These are phyloP conservation scores for Parnassius orleans DNA, from an alignment of 2,888 invertebrate genomes.

Conservation along the genomic window DNA sequence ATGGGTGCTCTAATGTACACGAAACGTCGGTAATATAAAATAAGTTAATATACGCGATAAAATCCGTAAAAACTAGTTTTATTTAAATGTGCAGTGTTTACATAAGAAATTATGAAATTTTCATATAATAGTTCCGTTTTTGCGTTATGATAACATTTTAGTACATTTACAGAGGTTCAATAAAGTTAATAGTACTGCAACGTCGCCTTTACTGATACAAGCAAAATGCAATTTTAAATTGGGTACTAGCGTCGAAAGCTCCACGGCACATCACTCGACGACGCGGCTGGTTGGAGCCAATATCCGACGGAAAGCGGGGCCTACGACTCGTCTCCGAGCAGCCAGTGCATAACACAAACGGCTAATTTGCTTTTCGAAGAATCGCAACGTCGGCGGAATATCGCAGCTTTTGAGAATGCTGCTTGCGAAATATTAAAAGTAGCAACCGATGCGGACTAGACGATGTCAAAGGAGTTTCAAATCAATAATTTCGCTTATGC, in stretches of 20 bases:
- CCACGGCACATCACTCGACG: not conserved
- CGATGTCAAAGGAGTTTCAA: not conserved
- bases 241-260: not conserved
- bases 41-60: too few species aligned
- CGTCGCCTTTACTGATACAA: too few species aligned
- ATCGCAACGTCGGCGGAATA: constrained; percentile 1
- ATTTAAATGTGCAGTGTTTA: too few species aligned
- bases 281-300: constrained; percentile 2
- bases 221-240: not conserved
- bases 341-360: constrained; percentile 1
- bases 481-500: constrained; percentile 2
- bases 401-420: constrained; percentile 4
- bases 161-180: too few species aligned
- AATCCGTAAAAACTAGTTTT: too few species aligned
- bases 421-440: constrained; percentile 1
- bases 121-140: too few species aligned
- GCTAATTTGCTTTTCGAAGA: constrained; percentile 5
- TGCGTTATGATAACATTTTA: too few species aligned
- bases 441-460: not conserved
- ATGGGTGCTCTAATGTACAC: too few species aligned
- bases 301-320: constrained; percentile 7
- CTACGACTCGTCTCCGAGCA: not conserved
- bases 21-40: too few species aligned
- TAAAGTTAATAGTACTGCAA: too few species aligned
- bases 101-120: too few species aligned